phyloP scores from a whole-genome alignment of 2,888 invertebrate species.

The Ichneumoninae sp. region DNA sequence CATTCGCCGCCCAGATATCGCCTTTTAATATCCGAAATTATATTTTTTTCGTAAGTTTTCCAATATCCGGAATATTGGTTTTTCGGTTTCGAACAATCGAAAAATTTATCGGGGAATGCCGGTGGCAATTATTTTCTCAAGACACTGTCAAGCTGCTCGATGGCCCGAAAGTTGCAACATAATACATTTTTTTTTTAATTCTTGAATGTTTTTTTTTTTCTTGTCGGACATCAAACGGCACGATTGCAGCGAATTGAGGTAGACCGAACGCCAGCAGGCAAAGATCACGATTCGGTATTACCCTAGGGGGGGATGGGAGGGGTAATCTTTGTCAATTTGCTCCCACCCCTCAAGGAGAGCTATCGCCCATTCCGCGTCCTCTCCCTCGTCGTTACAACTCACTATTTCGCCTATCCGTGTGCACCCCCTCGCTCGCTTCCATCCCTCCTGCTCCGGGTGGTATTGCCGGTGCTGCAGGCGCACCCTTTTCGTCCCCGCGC shows the following conservation, averaged over 20 bases:
- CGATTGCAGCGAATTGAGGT: conserved; percentile 27
- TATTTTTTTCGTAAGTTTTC: too few species aligned
- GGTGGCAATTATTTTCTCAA: not conserved
- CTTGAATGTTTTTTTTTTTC: not conserved
- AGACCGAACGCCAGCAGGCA: conserved; percentile 26
- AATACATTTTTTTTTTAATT: not conserved
- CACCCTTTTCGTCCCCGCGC: conserved; percentile 65
- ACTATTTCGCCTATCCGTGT: conserved; percentile 59
- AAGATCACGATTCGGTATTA: conserved; percentile 50
- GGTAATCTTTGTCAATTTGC: conserved; percentile 68
- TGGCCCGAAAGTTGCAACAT: not conserved
- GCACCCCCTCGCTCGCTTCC: conserved; percentile 65
- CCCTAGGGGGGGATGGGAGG: not conserved
- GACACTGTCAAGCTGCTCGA: not conserved
- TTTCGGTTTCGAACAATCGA: too few species aligned
- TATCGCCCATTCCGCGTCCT: conserved; percentile 33
- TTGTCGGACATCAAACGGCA: not conserved
- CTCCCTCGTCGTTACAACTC: conserved; percentile 58
- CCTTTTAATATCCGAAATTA: too few species aligned
- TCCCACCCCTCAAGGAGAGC: conserved; percentile 41
- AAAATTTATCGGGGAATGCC: too few species aligned
- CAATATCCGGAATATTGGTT: too few species aligned
- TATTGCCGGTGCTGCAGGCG: conserved; percentile 50
- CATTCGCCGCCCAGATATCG: too few species aligned
- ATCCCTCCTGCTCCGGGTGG: conserved; percentile 61